phyloP scores from a whole-genome alignment of 2,888 invertebrate genomes.

The Oasisia sp. region DNA sequence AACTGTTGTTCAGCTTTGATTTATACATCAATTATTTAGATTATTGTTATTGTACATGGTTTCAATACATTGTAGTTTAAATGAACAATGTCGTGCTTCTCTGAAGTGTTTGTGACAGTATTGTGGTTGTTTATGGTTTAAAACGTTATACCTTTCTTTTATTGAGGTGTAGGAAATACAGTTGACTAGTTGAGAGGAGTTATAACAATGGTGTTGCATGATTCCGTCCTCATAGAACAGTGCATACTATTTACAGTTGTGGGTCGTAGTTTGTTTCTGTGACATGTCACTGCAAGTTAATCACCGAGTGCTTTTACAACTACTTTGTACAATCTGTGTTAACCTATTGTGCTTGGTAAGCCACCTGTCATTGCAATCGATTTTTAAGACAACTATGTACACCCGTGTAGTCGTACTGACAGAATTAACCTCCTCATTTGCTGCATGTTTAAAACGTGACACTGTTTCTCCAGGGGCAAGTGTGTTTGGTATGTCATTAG shows the following conservation, averaged over 20 bases:
- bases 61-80: neutral
- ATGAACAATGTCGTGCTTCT: neutral
- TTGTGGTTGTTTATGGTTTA: neutral
- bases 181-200: neutral
- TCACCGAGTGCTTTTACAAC: neutral
- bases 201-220: neutral
- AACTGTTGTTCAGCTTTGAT: neutral
- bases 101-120: neutral
- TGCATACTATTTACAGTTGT: constrained; percentile 7
- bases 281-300: neutral
- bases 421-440: neutral
- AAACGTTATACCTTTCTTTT: neutral
- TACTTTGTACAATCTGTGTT: neutral
- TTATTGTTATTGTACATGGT: neutral
- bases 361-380: neutral
- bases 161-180: neutral
- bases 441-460: neutral
- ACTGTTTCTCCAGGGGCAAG: no score
- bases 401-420: neutral
- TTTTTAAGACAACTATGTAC: neutral
- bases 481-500: no score
- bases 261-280: constrained; percentile 5
- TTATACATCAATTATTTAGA: neutral
- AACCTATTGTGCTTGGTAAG: neutral
- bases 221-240: neutral